Evolutionary conservation across 92 coral and sea anemone genomes (phyloP).

Genomic region (Porites lobata): DNA sequence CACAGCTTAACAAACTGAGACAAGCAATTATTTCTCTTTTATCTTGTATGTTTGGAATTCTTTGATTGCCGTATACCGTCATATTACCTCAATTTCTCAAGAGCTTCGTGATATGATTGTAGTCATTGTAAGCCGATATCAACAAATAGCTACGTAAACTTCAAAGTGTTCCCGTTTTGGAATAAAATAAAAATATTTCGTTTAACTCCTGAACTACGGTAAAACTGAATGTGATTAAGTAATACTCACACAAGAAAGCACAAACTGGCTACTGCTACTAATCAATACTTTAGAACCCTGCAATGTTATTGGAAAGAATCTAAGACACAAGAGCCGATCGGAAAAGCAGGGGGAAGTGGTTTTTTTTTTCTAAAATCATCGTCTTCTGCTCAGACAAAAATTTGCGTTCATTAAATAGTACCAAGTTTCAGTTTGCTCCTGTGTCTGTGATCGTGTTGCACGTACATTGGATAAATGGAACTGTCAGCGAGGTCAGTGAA

Average conservation of each 20-base stretch:
- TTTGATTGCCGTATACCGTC: constrained; percentile 9
- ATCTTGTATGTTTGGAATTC: constrained; percentile 29
- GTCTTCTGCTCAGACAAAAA: constrained; percentile 3
- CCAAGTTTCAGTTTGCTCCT: background rate
- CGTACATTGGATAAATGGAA: background rate
- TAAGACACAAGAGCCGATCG: background rate
- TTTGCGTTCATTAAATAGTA: background rate
- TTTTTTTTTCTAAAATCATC: background rate
- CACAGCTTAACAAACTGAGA: background rate
- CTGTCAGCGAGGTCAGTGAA: background rate
- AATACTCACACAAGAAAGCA: background rate
- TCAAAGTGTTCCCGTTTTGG: constrained; percentile 1
- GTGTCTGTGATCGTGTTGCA: background rate
- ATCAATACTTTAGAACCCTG: constrained; percentile 8
- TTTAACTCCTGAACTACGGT: constrained; percentile 6
- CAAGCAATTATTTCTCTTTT: constrained; percentile 29
- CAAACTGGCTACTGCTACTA: constrained; percentile 1
- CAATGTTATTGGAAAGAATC: background rate
- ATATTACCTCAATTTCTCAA: constrained; percentile 38
- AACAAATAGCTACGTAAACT: constrained; percentile 23
- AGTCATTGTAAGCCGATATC: constrained; percentile 77
- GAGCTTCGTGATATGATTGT: constrained; percentile 58
- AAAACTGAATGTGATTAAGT: background rate
- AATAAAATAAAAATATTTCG: constrained; percentile 18
- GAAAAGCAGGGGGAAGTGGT: constrained; percentile 17